Percentiles rank a stretch among this genome's conserved stretches.
Evolutionary conservation across 1,140 invertebrate genomes (phyloP).

Genomic region (Drosophila mayri): DNA sequence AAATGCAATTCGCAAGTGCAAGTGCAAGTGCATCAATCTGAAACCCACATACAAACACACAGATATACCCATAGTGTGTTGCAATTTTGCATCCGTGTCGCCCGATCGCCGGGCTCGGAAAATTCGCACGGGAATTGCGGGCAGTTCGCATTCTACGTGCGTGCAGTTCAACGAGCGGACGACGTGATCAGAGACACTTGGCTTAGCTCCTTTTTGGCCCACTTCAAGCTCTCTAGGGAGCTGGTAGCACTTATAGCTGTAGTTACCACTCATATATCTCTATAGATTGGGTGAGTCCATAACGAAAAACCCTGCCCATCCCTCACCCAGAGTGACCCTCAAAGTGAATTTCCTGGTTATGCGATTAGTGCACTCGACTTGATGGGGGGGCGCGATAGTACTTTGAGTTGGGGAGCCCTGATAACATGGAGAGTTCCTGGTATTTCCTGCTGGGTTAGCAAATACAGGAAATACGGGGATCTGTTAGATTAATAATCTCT

Average conservation of each 20-base stretch:
- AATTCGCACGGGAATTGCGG: slow-evolving; percentile 48
- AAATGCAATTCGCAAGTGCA: slow-evolving; percentile 71
- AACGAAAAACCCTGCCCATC: background rate
- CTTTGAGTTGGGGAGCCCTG: background rate
- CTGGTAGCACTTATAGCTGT: slow-evolving; percentile 3
- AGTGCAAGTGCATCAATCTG: slow-evolving; percentile 69
- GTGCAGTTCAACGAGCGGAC: slow-evolving; percentile 57
- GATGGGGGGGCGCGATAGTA: slow-evolving; percentile 37
- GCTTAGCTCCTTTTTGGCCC: slow-evolving; percentile 29
- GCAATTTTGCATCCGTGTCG: slow-evolving; percentile 74
- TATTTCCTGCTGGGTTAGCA: slow-evolving; percentile 25
- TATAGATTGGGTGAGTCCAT: slow-evolving; percentile 45
- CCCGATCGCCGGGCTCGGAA: slow-evolving; percentile 60
- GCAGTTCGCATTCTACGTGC: slow-evolving; percentile 68
- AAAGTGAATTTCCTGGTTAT: slow-evolving; percentile 47
- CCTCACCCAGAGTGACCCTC: slow-evolving; percentile 2
- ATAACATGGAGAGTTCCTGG: slow-evolving; percentile 41
- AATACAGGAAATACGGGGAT: background rate
- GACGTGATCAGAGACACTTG: slow-evolving; percentile 29
- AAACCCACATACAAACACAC: background rate
- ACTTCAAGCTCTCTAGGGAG: slow-evolving; percentile 27
- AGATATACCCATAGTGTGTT: slow-evolving; percentile 23
- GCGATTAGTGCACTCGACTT: slow-evolving; percentile 27
- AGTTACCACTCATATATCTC: slow-evolving; percentile 19
- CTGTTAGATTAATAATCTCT: background rate